These are phyloP conservation scores for Bryconaethiops microstoma DNA, from an alignment of 2,797 vertebrate genomes.

Conservation along the genomic window DNA sequence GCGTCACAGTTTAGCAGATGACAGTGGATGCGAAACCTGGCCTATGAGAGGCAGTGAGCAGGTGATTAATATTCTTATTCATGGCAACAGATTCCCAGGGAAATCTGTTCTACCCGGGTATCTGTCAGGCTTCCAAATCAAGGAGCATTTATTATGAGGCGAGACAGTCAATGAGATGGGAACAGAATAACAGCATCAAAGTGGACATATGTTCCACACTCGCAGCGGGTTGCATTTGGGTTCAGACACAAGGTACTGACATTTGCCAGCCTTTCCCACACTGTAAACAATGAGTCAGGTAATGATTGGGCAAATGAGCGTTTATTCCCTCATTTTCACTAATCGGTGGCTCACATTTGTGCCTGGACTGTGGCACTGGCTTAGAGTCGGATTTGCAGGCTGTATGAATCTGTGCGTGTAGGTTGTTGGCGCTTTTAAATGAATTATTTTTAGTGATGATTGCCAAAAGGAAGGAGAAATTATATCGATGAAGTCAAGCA, in stretches of 20 bases:
- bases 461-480: no score
- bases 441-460: background rate
- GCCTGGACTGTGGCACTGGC: background rate
- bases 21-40: constrained; percentile 30
- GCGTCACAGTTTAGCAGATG: constrained; percentile 2
- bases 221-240: constrained; percentile 22
- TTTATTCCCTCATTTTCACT: constrained; percentile 1
- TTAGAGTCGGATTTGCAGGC: background rate
- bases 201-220: constrained; percentile 39
- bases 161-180: constrained; percentile 31
- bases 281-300: constrained; percentile 35
- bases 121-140: constrained; percentile 46
- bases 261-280: constrained; percentile 1
- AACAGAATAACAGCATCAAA: background rate
- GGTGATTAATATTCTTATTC: constrained; percentile 49
- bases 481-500: background rate
- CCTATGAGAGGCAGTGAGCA: constrained; percentile 32
- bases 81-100: constrained; percentile 34
- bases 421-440: background rate
- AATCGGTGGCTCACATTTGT: background rate
- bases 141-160: constrained; percentile 37
- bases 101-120: constrained; percentile 41
- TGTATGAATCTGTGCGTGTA: background rate
- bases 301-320: constrained; percentile 10
- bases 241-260: background rate